These are phyloP conservation scores for Periophthalmus magnuspinnatus DNA, from an alignment of 2,797 vertebrate species.

Conservation along the genomic window DNA sequence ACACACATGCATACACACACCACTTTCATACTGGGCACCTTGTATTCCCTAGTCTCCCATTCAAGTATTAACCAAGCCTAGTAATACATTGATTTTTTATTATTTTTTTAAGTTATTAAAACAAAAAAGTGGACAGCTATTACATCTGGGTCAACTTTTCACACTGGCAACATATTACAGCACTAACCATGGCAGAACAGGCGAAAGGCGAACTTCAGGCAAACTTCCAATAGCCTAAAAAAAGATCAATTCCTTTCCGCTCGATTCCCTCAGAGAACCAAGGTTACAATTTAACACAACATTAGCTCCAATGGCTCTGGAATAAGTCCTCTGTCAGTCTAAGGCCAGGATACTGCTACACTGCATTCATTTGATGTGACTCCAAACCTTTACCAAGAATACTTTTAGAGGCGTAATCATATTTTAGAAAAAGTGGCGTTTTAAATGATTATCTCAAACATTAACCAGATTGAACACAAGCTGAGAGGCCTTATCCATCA, in stretches of 20 bases:
- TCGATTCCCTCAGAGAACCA: slow-evolving; percentile 9
- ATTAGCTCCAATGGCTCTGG: slow-evolving; percentile 6
- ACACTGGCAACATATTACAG: neutral
- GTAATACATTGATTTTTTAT: no score
- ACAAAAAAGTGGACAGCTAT: no score
- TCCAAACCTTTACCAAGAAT: slow-evolving; percentile 2
- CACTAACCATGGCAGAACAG: neutral
- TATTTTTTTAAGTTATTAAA: no score
- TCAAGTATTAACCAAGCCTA: no score
- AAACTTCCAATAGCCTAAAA: neutral
- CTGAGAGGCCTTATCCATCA: slow-evolving; percentile 67
- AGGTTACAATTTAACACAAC: slow-evolving; percentile 17
- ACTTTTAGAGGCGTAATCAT: slow-evolving; percentile 2
- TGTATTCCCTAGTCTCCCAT: no score
- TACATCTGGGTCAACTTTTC: no score
- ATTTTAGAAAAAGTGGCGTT: slow-evolving; percentile 13
- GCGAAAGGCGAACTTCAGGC: neutral
- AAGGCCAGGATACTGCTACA: neutral
- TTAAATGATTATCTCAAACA: slow-evolving; percentile 64
- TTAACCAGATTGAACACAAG: slow-evolving; percentile 66
- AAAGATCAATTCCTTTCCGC: slow-evolving; percentile 8
- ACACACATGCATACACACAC: no score
- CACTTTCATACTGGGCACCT: no score
- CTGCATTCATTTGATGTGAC: slow-evolving; percentile 1
- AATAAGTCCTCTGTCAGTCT: slow-evolving; percentile 7